Evolutionary conservation across 2,797 vertebrate species (phyloP).

Genomic region (Sus cebifrons): DNA sequence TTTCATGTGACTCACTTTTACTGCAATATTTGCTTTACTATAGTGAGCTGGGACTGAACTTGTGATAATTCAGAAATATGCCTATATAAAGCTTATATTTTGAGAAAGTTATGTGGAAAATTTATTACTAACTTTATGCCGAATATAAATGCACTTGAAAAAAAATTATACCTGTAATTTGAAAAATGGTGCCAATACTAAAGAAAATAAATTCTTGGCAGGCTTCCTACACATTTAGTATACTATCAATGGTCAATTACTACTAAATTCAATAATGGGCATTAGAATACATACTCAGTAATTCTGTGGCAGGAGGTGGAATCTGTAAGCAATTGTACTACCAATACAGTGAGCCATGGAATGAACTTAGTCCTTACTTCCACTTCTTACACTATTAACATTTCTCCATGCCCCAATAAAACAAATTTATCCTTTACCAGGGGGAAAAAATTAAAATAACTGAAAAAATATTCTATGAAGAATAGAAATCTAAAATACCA

Average conservation of each 20-base stretch:
- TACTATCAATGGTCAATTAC: slow-evolving; percentile 8
- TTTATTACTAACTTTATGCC: slow-evolving; percentile 19
- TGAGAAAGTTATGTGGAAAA: slow-evolving; percentile 45
- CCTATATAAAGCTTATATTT: background rate
- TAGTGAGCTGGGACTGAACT: background rate
- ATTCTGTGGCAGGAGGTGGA: background rate
- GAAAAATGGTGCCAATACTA: slow-evolving; percentile 26
- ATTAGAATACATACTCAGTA: background rate
- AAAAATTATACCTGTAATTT: slow-evolving; percentile 22
- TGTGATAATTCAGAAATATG: background rate
- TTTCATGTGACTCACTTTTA: background rate
- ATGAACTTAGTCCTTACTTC: slow-evolving; percentile 22
- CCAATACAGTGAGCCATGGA: background rate
- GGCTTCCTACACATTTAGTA: background rate
- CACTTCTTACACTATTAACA: slow-evolving; percentile 24
- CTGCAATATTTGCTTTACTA: background rate
- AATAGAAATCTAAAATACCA: slow-evolving; percentile 21
- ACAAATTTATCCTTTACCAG: background rate
- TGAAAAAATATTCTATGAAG: slow-evolving; percentile 19
- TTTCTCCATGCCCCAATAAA: slow-evolving; percentile 7
- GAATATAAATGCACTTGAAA: background rate
- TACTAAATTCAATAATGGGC: slow-evolving; percentile 16
- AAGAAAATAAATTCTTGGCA: slow-evolving; percentile 56
- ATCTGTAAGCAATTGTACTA: background rate
- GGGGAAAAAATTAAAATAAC: slow-evolving; percentile 26